phyloP scores from a whole-genome alignment of 2,888 invertebrate genomes.

The Drosophila barbarae region DNA sequence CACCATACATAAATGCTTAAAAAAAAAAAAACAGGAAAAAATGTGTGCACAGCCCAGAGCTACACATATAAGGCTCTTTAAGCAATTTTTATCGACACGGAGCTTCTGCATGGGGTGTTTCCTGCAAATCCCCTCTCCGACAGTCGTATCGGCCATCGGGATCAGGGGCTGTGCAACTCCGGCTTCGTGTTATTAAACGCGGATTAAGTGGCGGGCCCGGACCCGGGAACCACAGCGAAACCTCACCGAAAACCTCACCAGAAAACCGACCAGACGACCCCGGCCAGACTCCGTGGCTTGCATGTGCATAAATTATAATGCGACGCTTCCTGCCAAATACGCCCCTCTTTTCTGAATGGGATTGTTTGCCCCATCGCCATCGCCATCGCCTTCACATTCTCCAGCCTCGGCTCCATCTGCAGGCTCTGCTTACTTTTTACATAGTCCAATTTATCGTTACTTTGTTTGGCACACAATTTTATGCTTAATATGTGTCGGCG shows the following conservation, averaged over 20 bases:
- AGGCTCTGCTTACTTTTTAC: conserved; percentile 53
- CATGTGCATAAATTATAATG: conserved; percentile 74
- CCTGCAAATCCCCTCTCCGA: conserved; percentile 9
- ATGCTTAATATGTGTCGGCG: conserved; percentile 69
- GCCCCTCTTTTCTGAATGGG: conserved; percentile 37
- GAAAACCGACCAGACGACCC: conserved; percentile 26
- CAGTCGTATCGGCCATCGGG: conserved; percentile 31
- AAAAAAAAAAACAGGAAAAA: not conserved
- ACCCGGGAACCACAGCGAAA: conserved; percentile 10
- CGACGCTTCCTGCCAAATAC: conserved; percentile 56
- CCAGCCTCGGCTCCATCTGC: conserved; percentile 30
- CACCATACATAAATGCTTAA: not conserved
- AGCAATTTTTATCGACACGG: conserved; percentile 47
- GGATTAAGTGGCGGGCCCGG: conserved; percentile 65
- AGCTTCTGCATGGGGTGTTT: conserved; percentile 38
- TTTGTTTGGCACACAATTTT: conserved; percentile 71
- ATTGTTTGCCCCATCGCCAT: conserved; percentile 30
- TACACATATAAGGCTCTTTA: conserved; percentile 53
- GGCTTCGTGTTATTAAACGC: conserved; percentile 74
- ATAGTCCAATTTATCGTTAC: conserved; percentile 60
- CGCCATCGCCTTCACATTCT: conserved; percentile 5
- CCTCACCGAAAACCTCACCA: conserved; percentile 26
- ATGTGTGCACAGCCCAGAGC: conserved; percentile 10
- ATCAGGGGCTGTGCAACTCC: conserved; percentile 25
- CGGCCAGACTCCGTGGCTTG: conserved; percentile 69